Conservation (phyloP, 35 echinoderm and acorn worm species). For the Lytechinus pictus region DNA sequence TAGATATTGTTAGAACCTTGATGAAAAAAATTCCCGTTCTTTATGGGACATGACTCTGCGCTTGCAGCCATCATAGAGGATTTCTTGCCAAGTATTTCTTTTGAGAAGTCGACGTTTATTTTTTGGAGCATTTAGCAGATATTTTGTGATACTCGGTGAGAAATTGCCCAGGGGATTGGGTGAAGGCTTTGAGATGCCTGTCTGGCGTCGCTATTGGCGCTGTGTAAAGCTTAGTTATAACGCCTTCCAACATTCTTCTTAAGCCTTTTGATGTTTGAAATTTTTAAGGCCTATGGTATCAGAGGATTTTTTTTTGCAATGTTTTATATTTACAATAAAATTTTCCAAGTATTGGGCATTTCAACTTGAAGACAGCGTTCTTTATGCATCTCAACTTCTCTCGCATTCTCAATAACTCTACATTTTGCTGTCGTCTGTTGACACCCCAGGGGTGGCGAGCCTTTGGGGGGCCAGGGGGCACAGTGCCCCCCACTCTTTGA, state of each 20-base stretch:
- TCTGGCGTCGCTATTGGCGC: background rate
- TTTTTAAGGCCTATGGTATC: background rate
- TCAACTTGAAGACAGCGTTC: no score
- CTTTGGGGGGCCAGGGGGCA: no score
- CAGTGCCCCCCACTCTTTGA: no score
- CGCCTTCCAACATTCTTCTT: background rate
- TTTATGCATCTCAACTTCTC: no score
- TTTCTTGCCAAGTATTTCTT: background rate
- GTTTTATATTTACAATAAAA: no score
- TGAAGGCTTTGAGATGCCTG: background rate
- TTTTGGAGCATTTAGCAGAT: background rate
- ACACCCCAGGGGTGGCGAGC: no score
- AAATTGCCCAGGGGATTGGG: background rate
- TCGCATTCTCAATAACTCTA: no score
- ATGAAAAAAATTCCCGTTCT: background rate
- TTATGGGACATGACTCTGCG: background rate
- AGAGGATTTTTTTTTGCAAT: background rate
- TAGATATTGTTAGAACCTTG: conserved; percentile 5
- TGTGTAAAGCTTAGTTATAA: background rate
- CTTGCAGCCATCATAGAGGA: background rate
- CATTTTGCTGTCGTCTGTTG: no score
- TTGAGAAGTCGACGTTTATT: background rate
- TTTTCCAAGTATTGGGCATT: no score
- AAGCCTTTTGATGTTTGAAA: background rate
- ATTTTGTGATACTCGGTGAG: background rate